Conservation (phyloP, 2,888 invertebrate species). For the Cephalotes varians region DNA sequence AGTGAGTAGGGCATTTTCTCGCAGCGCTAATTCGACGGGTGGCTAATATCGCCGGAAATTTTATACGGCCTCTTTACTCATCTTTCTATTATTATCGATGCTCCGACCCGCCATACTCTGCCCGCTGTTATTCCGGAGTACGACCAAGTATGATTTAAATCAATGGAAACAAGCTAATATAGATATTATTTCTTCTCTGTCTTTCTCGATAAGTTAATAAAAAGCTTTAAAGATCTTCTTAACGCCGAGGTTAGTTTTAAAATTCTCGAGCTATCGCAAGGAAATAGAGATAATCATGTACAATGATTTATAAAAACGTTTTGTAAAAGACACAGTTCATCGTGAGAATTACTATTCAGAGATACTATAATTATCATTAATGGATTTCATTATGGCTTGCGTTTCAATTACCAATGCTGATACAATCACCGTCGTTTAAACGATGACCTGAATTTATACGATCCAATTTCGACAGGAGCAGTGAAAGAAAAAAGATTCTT, state of each 20-base stretch:
- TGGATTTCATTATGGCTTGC: background rate
- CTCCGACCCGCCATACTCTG: constrained; percentile 31
- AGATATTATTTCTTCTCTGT: background rate
- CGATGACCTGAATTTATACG: constrained; percentile 17
- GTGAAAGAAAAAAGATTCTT: background rate
- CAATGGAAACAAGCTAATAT: constrained; percentile 32
- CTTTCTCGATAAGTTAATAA: background rate
- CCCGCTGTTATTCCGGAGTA: constrained; percentile 56
- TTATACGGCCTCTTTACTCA: constrained; percentile 75
- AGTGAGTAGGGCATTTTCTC: constrained; percentile 79
- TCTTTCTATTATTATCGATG: constrained; percentile 73
- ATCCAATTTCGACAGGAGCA: constrained; percentile 1
- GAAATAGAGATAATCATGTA: background rate
- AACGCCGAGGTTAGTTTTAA: background rate
- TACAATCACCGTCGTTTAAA: background rate
- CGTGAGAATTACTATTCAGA: background rate
- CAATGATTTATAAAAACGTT: background rate
- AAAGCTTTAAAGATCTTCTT: background rate
- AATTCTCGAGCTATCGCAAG: background rate
- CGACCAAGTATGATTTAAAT: constrained; percentile 67
- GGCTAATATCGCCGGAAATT: constrained; percentile 76
- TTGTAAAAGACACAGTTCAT: background rate
- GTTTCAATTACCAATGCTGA: background rate
- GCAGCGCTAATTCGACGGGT: constrained; percentile 83
- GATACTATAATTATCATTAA: background rate